Evolutionary conservation across 2,888 invertebrate species (phyloP), one percentile per base, ranked within the genome.

Genomic region (Syritta pipiens): DNA sequence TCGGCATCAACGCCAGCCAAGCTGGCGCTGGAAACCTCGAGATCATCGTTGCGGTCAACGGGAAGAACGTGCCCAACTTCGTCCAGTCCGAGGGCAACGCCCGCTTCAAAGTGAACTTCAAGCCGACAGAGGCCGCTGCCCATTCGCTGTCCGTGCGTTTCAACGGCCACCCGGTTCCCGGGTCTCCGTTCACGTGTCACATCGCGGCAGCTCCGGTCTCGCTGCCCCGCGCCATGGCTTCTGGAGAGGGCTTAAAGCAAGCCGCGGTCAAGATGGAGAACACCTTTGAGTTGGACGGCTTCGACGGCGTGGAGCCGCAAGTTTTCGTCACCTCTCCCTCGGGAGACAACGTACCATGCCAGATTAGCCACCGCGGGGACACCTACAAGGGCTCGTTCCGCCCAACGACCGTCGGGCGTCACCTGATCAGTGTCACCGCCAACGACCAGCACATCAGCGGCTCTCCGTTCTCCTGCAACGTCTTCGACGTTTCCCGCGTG

Each of bases 1-100:
- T 98, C 86, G 96, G 96, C 84, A 98, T 98, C 90, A 94, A 94
- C 84, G 94, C 94, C 51, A 93, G 93, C 0, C 93, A 94, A 86
- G 94, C 94, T 14, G 97, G 98, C 79, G 97, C 98, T 49, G 98
- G 98, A 19, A 98, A 98, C 89, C 91, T 98, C 86, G 98, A 99
- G 90, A 98, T 99, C 60, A 98, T 98, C 76, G 98, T 99, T 0
- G 97, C 98, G 0, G 97, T 98, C 1, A 96, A 95, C 85, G 97
- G 97, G 9, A 93, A 97, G 85, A 99, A 99, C 89, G 98, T 99
- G 10, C 98, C 98, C 6, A 99, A 99, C 90, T 98, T 97, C 88
- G 98, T 99, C 1, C 97, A 97, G 86, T 96, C 97, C 40, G 98
- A 98, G 90, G 98, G 98, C 35, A 98, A 98, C 88, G 98, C 98